These are phyloP conservation scores for Phengaris alcon DNA, from an alignment of 2,888 invertebrate species.

Conservation along the genomic window DNA sequence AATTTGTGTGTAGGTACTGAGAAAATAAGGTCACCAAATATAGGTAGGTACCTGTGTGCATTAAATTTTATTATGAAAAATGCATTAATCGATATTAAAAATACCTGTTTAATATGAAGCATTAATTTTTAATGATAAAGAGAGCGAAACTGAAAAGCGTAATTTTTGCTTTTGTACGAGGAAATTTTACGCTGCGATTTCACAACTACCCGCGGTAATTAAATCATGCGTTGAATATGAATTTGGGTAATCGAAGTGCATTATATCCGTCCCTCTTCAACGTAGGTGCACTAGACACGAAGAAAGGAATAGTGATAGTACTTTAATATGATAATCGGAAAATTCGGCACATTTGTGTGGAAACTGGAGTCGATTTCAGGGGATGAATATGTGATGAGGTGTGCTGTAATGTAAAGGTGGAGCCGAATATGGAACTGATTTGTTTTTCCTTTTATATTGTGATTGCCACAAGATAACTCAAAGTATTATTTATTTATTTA, in stretches of 20 bases:
- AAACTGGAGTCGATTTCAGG: conserved; percentile 50
- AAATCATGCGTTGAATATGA: conserved; percentile 38
- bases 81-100: neutral
- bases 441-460: conserved; percentile 26
- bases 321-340: conserved; percentile 73
- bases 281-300: conserved; percentile 25
- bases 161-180: conserved; percentile 7
- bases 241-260: conserved; percentile 40
- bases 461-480: too few relatives aligned
- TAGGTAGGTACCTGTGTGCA: too few relatives aligned
- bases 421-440: conserved; percentile 45
- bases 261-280: conserved; percentile 35
- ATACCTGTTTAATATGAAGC: conserved; percentile 1
- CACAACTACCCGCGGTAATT: conserved; percentile 33
- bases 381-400: conserved; percentile 65
- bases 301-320: conserved; percentile 49
- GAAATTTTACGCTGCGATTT: conserved; percentile 22
- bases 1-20: neutral
- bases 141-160: conserved; percentile 1
- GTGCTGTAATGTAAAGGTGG: conserved; percentile 51
- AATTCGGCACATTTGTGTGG: conserved; percentile 62
- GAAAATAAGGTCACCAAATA: neutral
- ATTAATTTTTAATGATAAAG: conserved; percentile 11
- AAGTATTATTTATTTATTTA: too few relatives aligned
- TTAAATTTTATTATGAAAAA: neutral